Base-by-base conservation (phyloP, 1,140 invertebrate genomes). In the Macrobrachium nipponense region DNA sequence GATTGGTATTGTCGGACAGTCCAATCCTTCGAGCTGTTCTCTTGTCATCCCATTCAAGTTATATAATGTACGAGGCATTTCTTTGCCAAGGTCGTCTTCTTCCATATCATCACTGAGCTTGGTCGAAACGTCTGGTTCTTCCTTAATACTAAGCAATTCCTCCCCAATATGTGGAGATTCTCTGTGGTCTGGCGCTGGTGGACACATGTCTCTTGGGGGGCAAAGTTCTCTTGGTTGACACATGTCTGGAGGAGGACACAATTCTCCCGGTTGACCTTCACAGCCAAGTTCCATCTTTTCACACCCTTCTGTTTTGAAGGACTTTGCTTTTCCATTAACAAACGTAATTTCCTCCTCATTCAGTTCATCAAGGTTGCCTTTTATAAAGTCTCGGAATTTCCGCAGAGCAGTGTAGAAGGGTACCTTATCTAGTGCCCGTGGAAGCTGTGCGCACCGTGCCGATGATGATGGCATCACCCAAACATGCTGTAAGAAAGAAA, bases 391-490 rank as follows among this genome's bases (percentile, higher is more conserved):
- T 43, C 97, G 93, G 91, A 99, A 96, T 91, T 98, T 98, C 90
- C 97, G 98, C 23, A 99, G 92, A 27, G 97, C 97, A 62, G 95
- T 94, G 92, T 98, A 99, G 92, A 98, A 99, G 86, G 98, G 98
- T 61, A 99, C 97, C 92, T 99, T 99, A 92, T 99, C 98, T 2
- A 97, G 96, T 5, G 97, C 97, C 87, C 97, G 94, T 1, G 98
- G 98, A 88, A 99, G 92, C 91, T 99, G 97, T 44, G 97, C 97
- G 92, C 97, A 99, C 85, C 98, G 94, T 61, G 98, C 98, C 91
- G 97, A 98, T 36, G 97, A 98, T 62, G 98, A 99, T 86, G 98
- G 98, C 97, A 99, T 98, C 90, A 99, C 98, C 96, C 97, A 99
- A 93, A 98, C 97, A 91, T 97, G 96, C 97, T 99, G 93, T 62